Conservation (phyloP, 2,113 vertebrate species). For the Macaca fascicularis region T2T-MFA8v1.1 NC_088392.1:16864001-16864500, state of each 20-base stretch:
- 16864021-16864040: background rate
- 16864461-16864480: background rate
- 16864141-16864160: background rate
- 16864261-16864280: background rate
- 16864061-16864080: background rate
- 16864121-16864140: background rate
- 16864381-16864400: background rate
- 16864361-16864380: too few species aligned
- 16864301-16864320: background rate
- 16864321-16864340: background rate
- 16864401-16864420: background rate
- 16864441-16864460: background rate
- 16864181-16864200: background rate
- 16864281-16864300: background rate
- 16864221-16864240: background rate
- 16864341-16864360: background rate
- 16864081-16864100: background rate
- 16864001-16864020: background rate
- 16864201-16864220: background rate
- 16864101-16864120: background rate
- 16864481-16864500: background rate
- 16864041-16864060: background rate
- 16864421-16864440: background rate
- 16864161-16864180: background rate
- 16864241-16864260: background rate